Conservation (phyloP, 1,140 invertebrate species). For the Apocrypta bakeri region DNA sequence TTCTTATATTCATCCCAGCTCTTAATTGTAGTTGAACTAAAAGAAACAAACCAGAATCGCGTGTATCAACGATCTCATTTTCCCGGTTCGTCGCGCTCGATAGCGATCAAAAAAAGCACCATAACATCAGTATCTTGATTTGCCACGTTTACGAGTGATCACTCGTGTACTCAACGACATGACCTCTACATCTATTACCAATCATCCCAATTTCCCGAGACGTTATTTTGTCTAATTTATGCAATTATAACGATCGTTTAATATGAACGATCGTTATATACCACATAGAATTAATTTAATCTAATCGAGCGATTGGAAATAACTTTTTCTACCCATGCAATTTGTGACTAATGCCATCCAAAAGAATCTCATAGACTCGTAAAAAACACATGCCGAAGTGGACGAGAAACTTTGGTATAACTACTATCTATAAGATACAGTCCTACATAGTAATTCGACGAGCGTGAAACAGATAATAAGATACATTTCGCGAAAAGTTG, state of each 20-base stretch:
- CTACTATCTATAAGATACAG: too few species aligned
- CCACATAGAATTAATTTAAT: not conserved
- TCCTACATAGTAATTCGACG: too few species aligned
- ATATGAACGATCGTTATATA: not conserved
- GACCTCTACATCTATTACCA: not conserved
- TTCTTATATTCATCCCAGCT: slow-evolving; percentile 46
- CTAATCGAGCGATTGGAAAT: not conserved
- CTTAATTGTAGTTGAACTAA: slow-evolving; percentile 33
- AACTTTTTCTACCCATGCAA: too few species aligned
- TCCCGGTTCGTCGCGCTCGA: slow-evolving; percentile 62
- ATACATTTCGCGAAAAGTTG: not conserved
- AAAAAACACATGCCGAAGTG: too few species aligned
- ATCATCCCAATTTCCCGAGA: not conserved
- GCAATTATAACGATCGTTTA: not conserved
- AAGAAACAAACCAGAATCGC: slow-evolving; percentile 57
- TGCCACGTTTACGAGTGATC: slow-evolving; percentile 3
- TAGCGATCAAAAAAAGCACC: not conserved
- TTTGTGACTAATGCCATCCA: too few species aligned
- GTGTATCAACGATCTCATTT: slow-evolving; percentile 72
- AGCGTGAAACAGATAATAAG: not conserved
- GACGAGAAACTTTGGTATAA: not conserved
- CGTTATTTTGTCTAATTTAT: not conserved
- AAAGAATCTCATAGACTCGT: too few species aligned
- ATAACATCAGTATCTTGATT: slow-evolving; percentile 29
- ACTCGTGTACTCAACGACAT: not conserved